Base-by-base conservation (phyloP, 2,797 vertebrate species). In the Tiaroga cobitis region DNA sequence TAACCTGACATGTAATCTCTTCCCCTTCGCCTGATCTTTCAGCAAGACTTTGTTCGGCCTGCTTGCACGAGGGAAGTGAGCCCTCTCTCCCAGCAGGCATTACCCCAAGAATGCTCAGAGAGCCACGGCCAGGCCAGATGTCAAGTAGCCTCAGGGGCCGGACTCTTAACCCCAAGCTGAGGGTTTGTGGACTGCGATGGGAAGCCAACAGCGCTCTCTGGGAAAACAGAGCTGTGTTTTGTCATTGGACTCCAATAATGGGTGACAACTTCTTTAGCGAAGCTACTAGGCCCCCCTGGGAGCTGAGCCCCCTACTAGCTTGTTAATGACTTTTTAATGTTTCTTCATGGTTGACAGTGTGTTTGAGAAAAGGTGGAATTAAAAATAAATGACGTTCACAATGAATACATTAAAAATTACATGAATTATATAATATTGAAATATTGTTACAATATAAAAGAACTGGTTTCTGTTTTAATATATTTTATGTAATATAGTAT, bases 81-180 rank as follows among this genome's bases (percentile, higher is more conserved):
- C 84, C 68, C 68, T 70, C 89, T 92, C 90, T 94, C 91, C 72
- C 91, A 92, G 88, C 90, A 88, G 90, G 82, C 88, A 85, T 91
- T 85, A 90, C 90, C 89, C 92, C 93, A 91, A 93, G 92, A 89
- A 87, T 93, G 92, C 76, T 95, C 94, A 95, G 95, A 89, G 94
- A 92, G 92, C 92, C 88, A 26, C 90, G 90, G 91, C 89, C 91
- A 91, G 92, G 95, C 89, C 95, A 95, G 92, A 96, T 95, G 96
- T 96, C 94, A 96, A 96, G 94, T 95, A 91, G 92, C 94, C 94
- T 91, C 94, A 90, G 90, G 92, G 92, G 95, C 93, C 92, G 76
- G 87, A 91, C 93, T 92, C 93, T 96, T 95, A 95, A 95, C 94
- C 93, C 91, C 90, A 93, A 93, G 89, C 91, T 92, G 89, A 91